phyloP scores from a whole-genome alignment of 2,113 vertebrate genomes.

The Megaleporinus macrocephalus region DNA sequence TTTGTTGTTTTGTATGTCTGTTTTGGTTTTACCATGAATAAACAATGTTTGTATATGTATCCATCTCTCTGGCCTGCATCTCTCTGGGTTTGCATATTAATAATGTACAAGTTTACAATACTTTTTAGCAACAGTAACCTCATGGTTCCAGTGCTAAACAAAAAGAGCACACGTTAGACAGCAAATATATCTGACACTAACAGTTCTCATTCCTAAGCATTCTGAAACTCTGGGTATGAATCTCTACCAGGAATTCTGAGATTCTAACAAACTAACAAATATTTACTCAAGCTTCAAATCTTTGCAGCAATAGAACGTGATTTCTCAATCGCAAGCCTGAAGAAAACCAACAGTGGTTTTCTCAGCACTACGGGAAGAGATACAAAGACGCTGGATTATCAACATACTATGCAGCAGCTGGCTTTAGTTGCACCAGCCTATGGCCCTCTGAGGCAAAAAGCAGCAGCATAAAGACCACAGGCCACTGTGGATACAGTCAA shows the following conservation, averaged over 20 bases:
- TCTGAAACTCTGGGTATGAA: neutral
- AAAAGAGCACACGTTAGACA: neutral
- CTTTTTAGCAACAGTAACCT: too few relatives aligned
- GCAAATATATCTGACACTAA: too few relatives aligned
- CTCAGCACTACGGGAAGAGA: neutral
- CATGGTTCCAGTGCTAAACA: too few relatives aligned
- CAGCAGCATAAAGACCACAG: neutral
- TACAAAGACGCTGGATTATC: neutral
- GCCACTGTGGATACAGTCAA: neutral
- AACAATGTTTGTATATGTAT: too few relatives aligned
- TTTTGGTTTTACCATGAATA: too few relatives aligned
- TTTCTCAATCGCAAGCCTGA: neutral
- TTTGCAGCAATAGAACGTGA: neutral
- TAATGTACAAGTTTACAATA: too few relatives aligned
- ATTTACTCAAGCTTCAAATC: neutral
- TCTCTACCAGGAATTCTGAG: neutral
- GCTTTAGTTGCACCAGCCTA: neutral
- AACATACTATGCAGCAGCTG: neutral
- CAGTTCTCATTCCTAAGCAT: neutral
- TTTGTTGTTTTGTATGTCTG: too few relatives aligned
- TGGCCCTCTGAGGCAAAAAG: constrained; percentile 2
- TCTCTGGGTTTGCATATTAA: too few relatives aligned
- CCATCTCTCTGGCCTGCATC: too few relatives aligned
- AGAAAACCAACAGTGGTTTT: neutral
- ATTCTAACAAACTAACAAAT: neutral